Evolutionary conservation across 2,797 vertebrate species (phyloP).

Genomic region (Sebastes jordani): DNA sequence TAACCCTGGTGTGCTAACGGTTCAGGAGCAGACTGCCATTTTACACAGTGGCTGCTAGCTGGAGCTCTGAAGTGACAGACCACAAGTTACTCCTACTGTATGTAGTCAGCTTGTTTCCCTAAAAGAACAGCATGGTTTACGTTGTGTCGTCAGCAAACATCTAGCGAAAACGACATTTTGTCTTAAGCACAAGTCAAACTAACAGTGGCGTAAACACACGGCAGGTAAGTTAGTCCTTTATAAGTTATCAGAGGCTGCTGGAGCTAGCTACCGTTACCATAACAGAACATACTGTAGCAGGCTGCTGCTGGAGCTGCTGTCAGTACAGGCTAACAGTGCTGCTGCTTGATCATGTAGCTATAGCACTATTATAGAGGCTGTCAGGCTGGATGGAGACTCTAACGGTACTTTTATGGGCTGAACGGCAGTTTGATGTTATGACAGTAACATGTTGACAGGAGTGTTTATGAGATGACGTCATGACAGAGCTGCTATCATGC

Average conservation of each 20-base stretch:
- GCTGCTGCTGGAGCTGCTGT: not conserved
- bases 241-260: constrained; percentile 29
- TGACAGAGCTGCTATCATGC: not conserved
- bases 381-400: not conserved
- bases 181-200: constrained; percentile 32
- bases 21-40: constrained; percentile 59
- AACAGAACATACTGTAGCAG: not conserved
- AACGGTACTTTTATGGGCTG: not conserved
- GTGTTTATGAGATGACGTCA: not conserved
- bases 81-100: not conserved
- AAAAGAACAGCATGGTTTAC: not conserved
- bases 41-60: constrained; percentile 48
- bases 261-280: constrained; percentile 38
- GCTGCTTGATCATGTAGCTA: not conserved
- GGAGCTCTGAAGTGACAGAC: constrained; percentile 26
- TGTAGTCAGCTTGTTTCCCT: not conserved
- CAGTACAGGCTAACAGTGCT: not conserved
- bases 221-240: constrained; percentile 58
- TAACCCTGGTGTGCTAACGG: constrained; percentile 16
- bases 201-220: constrained; percentile 40
- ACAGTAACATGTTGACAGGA: not conserved
- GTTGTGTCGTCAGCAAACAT: not conserved
- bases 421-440: not conserved
- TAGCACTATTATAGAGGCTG: not conserved
- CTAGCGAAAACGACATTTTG: not conserved